Base-by-base conservation (phyloP, 2,888 invertebrate genomes). In the Archips crataeganus region DNA sequence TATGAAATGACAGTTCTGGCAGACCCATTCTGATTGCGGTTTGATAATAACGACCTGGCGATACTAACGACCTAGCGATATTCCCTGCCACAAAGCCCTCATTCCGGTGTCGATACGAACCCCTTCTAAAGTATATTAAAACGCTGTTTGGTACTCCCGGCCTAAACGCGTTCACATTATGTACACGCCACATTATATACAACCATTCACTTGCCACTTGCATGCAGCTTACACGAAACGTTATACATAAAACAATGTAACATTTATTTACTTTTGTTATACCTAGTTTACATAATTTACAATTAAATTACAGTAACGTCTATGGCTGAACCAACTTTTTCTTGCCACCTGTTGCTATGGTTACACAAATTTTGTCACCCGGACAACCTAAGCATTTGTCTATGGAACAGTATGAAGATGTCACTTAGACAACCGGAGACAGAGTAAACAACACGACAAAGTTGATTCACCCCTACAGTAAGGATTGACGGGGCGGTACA, bases 181-280 rank as follows among this genome's bases (percentile, higher is more conserved):
- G 57, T 57, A 57, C 57, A 57, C 1, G 57, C 57, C 57, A 57
- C 32, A 57, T 57, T 57, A 57, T 57, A 57, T 57, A 57, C 57
- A 57, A 57, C 32, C 9, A 57, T 57, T 39, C 39, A 39, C 39
- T 57, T 11, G 8, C 32, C 11, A 5, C 32, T 23, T 34, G 11
- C 23, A 32, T 32, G 57, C 32, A 57, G 32, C 32, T 57, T 57
- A 57, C 57, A 57, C 3, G 32, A 10, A 57, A 57, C 57, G 32
- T 57, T 57, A 32, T 57, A 57, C 57, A 57, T 32, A 32, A 57
- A 57, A 57, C 57, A 57, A 57, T 57, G 57, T 32, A 32, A 57
- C 57, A 57, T 57, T 39, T 61, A 61, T 39, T 39, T 61, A 61
- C 8, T 8, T n/a, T 61, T 9, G 2, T 2, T 6, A 15, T 39